These are phyloP conservation scores for Tetraodon nigroviridis DNA, from an alignment of 2,113 vertebrate species.

Conservation along the genomic window DNA sequence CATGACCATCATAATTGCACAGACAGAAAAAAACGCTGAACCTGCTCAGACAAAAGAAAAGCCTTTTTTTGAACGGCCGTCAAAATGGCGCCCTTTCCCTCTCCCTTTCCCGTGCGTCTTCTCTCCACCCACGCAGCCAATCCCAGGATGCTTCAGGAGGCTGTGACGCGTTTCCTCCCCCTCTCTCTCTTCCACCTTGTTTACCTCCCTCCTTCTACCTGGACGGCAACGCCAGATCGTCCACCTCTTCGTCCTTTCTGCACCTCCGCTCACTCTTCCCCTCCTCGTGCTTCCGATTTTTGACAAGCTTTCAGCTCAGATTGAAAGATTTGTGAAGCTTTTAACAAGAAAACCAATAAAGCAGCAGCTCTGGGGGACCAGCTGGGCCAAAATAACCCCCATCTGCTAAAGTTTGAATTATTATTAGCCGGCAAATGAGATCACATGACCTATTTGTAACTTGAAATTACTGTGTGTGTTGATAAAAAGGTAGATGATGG, in stretches of 20 bases:
- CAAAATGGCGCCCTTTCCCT: constrained; percentile 66
- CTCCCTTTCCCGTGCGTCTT: constrained; percentile 33
- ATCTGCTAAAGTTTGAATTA: constrained; percentile 28
- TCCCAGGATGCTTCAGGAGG: constrained; percentile 56
- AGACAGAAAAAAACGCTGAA: constrained; percentile 16
- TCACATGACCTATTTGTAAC: constrained; percentile 17
- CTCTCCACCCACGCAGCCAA: constrained; percentile 39
- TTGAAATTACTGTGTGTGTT: constrained; percentile 1
- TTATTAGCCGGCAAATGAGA: not conserved
- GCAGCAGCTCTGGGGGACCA: constrained; percentile 2
- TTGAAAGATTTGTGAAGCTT: constrained; percentile 17
- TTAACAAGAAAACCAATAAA: constrained; percentile 25
- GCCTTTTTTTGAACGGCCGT: constrained; percentile 47
- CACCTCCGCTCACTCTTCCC: not conserved
- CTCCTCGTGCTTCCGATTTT: not conserved
- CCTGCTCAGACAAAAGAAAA: constrained; percentile 28
- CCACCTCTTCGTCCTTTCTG: constrained; percentile 2
- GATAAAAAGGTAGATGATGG: constrained; percentile 4
- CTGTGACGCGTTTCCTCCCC: constrained; percentile 49
- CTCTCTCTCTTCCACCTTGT: constrained; percentile 1
- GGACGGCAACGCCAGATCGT: constrained; percentile 15
- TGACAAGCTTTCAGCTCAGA: not conserved
- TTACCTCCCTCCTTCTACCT: constrained; percentile 39
- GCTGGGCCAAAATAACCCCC: constrained; percentile 21
- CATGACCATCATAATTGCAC: constrained; percentile 50